Evolutionary conservation across 2,888 invertebrate genomes (phyloP).

Genomic region (Alloscopus bannaensis): DNA sequence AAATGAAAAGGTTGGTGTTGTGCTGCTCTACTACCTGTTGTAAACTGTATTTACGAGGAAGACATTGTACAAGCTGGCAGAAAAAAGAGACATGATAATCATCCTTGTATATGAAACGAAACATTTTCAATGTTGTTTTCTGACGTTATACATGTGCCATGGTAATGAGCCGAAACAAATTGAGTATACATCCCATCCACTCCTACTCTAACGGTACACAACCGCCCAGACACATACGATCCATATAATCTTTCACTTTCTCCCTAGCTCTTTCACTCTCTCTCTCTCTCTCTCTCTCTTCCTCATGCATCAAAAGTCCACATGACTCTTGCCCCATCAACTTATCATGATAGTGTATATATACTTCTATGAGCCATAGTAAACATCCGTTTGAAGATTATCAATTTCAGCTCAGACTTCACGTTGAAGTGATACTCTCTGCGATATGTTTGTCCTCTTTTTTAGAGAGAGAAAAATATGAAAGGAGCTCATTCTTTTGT

Average conservation of each 20-base stretch:
- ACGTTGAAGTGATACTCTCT: background rate
- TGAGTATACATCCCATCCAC: slow-evolving; percentile 45
- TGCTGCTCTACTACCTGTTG: slow-evolving; percentile 51
- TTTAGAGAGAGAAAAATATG: no score
- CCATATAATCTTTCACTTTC: background rate
- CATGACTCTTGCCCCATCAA: no score
- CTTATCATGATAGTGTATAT: no score
- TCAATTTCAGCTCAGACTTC: background rate
- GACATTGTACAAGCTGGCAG: no score
- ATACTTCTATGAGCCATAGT: no score
- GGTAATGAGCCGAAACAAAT: slow-evolving; percentile 59
- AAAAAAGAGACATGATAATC: no score
- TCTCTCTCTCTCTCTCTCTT: no score
- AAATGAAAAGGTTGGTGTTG: background rate
- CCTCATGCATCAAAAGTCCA: no score
- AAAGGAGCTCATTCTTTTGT: background rate
- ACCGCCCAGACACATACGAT: slow-evolving; percentile 5
- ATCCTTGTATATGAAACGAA: no score
- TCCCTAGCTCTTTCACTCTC: background rate
- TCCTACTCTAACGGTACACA: background rate
- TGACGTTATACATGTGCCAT: slow-evolving; percentile 26
- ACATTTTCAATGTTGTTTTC: no score
- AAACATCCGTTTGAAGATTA: background rate
- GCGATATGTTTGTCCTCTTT: background rate
- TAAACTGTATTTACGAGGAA: slow-evolving; percentile 55